phyloP scores from a whole-genome alignment of 2,797 vertebrate species.

The Discoglossus pictus region DNA sequence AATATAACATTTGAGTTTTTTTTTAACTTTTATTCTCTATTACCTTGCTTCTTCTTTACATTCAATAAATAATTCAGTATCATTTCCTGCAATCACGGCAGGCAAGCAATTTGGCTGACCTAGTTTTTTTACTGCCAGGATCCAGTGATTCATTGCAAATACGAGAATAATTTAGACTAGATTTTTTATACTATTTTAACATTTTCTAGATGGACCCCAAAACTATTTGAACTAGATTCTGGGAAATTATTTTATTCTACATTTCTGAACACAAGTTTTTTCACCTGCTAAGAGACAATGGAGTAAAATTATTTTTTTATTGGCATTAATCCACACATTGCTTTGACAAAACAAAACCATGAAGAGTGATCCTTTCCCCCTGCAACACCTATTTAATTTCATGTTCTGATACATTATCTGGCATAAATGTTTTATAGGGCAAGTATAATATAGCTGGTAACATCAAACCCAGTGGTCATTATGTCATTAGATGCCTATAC shows the following conservation, averaged over 20 bases:
- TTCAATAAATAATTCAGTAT: conserved; percentile 19
- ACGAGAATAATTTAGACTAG: conserved; percentile 7
- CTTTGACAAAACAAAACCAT: neutral
- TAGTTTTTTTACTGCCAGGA: conserved; percentile 8
- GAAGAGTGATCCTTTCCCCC: neutral
- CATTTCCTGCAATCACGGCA: conserved; percentile 15
- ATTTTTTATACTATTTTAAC: neutral
- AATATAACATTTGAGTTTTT: too few relatives aligned
- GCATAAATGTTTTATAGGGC: too few relatives aligned
- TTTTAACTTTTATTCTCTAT: neutral
- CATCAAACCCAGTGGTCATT: too few relatives aligned
- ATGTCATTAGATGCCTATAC: too few relatives aligned
- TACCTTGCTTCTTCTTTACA: neutral
- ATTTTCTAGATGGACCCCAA: neutral
- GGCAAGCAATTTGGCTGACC: conserved; percentile 7
- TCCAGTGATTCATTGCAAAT: conserved; percentile 2
- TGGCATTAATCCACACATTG: neutral
- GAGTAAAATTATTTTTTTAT: too few relatives aligned
- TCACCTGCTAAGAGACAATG: too few relatives aligned
- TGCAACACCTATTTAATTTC: neutral
- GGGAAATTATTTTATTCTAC: too few relatives aligned
- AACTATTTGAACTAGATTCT: neutral
- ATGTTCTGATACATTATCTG: too few relatives aligned
- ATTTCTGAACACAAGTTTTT: too few relatives aligned
- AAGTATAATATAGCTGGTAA: too few relatives aligned